Evolutionary conservation across 1,140 invertebrate genomes (phyloP).

Genomic region (Scaptodrosophila lebanonensis): DNA sequence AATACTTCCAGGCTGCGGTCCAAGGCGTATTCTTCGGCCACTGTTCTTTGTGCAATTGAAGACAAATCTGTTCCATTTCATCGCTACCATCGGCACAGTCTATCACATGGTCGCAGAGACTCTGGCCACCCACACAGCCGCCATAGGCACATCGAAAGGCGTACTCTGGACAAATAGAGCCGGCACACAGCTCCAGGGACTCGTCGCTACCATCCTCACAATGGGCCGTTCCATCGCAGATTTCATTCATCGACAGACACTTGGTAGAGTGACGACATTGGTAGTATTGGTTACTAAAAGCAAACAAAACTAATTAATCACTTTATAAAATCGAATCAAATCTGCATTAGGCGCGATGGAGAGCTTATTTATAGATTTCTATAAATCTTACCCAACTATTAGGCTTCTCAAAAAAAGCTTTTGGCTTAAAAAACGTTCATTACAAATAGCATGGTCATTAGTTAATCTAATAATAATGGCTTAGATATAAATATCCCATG

Average conservation of each 20-base stretch:
- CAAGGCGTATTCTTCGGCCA: not conserved
- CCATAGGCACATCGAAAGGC: conserved; percentile 80
- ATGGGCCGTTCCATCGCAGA: conserved; percentile 77
- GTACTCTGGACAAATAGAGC: conserved; percentile 62
- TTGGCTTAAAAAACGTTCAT: no score
- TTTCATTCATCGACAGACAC: conserved; percentile 18
- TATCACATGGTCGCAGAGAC: conserved; percentile 79
- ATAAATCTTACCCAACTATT: no score
- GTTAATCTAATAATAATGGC: no score
- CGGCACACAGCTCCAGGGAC: conserved; percentile 42
- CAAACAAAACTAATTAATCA: not conserved
- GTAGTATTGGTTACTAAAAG: not conserved
- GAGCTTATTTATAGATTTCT: no score
- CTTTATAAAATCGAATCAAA: no score
- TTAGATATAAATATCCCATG: no score
- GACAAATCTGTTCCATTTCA: conserved; percentile 77
- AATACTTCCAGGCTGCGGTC: no score
- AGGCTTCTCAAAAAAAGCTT: no score
- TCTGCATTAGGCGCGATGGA: no score
- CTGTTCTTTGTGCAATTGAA: not conserved
- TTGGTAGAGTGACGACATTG: conserved; percentile 8
- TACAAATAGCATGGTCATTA: no score
- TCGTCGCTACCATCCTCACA: conserved; percentile 82
- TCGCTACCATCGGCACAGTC: conserved; percentile 86
- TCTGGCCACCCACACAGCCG: conserved; percentile 79